phyloP scores from a whole-genome alignment of 2,113 vertebrate species.

The Cephalopholis sonnerati region DNA sequence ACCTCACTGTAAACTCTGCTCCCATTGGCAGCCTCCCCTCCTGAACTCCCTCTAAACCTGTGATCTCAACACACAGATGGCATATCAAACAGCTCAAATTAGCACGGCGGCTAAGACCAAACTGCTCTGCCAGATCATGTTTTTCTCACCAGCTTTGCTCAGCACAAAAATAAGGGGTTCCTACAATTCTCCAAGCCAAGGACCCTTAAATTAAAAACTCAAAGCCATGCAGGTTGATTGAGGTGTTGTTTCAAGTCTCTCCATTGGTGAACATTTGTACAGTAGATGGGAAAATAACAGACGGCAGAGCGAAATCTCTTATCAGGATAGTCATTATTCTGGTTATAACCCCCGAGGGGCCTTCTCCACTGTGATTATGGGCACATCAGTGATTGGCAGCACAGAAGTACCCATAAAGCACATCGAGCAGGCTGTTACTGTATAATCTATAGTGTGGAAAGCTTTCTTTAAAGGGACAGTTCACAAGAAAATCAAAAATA shows the following conservation, averaged over 20 bases:
- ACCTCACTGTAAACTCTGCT: conserved; percentile 23
- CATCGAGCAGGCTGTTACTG: conserved; percentile 5
- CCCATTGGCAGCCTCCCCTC: conserved; percentile 26
- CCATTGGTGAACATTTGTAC: background rate
- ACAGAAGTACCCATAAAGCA: conserved; percentile 27
- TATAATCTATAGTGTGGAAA: background rate
- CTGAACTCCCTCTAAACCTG: conserved; percentile 17
- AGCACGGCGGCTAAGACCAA: conserved; percentile 1
- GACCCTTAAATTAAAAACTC: background rate
- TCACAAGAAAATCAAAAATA: too few relatives aligned
- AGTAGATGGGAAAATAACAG: conserved; percentile 33
- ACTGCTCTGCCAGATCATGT: background rate
- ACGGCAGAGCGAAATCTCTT: conserved; percentile 23
- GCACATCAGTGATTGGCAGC: conserved; percentile 61
- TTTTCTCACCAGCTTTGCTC: background rate
- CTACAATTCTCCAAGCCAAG: background rate
- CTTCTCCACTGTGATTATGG: conserved; percentile 65
- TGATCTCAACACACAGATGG: conserved; percentile 39
- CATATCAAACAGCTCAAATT: conserved; percentile 44
- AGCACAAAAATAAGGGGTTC: background rate
- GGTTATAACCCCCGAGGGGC: conserved; percentile 52
- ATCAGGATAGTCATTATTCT: conserved; percentile 59
- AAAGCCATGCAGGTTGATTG: background rate
- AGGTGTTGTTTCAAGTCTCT: background rate
- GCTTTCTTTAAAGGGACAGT: background rate